Evolutionary conservation across 2,888 invertebrate species (phyloP).

Genomic region (Yponomeuta malinellus): DNA sequence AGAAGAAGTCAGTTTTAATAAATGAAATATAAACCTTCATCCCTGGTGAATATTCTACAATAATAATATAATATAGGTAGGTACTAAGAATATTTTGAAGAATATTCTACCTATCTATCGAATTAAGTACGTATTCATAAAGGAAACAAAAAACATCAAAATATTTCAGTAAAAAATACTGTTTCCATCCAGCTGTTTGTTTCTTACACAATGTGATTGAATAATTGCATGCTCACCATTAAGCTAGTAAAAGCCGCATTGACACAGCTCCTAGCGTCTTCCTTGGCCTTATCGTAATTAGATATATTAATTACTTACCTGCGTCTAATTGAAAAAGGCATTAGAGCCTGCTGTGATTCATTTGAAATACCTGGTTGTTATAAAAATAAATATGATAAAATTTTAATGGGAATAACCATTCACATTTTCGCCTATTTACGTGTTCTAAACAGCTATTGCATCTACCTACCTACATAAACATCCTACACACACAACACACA

Average conservation of each 20-base stretch:
- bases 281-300: background rate
- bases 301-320: background rate
- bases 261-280: background rate
- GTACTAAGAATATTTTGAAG: too few species aligned
- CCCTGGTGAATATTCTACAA: too few species aligned
- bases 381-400: background rate
- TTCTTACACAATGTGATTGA: too few species aligned
- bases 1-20: too few species aligned
- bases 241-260: background rate
- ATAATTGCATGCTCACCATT: too few species aligned
- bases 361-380: background rate
- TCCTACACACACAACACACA: background rate
- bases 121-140: too few species aligned
- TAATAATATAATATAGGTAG: too few species aligned
- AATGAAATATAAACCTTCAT: too few species aligned
- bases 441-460: background rate
- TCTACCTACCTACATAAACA: background rate
- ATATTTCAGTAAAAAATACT: too few species aligned
- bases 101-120: too few species aligned
- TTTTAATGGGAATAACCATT: background rate
- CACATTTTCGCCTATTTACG: background rate
- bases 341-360: slow-evolving; percentile 7
- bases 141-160: too few species aligned
- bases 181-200: too few species aligned
- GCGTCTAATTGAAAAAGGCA: slow-evolving; percentile 5